These are phyloP conservation scores for Gavialis gangeticus DNA, from an alignment of 2,113 vertebrate species.

Conservation along the genomic window DNA sequence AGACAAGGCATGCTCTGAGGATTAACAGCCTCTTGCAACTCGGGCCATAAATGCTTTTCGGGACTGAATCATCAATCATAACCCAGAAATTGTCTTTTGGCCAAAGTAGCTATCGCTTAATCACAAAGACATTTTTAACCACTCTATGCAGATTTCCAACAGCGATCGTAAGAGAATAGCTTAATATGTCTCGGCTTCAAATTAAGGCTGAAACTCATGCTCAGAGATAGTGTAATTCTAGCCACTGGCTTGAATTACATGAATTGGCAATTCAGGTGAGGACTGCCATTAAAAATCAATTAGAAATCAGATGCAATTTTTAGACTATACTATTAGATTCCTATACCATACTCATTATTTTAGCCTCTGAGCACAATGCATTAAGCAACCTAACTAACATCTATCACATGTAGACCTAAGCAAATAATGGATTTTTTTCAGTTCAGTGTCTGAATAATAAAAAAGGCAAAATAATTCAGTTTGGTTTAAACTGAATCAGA, in stretches of 20 bases:
- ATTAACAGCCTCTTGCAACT: not conserved
- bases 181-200: not conserved
- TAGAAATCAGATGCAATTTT: not conserved
- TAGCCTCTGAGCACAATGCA: no score
- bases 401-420: not conserved
- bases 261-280: not conserved
- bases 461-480: no score
- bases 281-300: slow-evolving; percentile 21
- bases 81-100: not conserved
- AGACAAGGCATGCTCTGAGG: not conserved
- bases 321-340: not conserved
- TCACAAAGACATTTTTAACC: not conserved
- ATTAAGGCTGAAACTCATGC: not conserved
- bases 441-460: not conserved
- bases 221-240: not conserved
- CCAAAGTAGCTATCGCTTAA: not conserved
- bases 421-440: not conserved
- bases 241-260: not conserved
- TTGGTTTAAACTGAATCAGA: no score
- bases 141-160: not conserved
- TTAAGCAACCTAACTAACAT: not conserved
- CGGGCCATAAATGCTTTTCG: not conserved
- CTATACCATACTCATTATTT: not conserved
- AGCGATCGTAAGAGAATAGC: not conserved
- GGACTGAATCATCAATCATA: not conserved